A percentile compares a stretch with the other conserved stretches of the same genome.
These are phyloP conservation scores for Garra rufa DNA, from an alignment of 2,113 vertebrate species.

Conservation along the genomic window DNA sequence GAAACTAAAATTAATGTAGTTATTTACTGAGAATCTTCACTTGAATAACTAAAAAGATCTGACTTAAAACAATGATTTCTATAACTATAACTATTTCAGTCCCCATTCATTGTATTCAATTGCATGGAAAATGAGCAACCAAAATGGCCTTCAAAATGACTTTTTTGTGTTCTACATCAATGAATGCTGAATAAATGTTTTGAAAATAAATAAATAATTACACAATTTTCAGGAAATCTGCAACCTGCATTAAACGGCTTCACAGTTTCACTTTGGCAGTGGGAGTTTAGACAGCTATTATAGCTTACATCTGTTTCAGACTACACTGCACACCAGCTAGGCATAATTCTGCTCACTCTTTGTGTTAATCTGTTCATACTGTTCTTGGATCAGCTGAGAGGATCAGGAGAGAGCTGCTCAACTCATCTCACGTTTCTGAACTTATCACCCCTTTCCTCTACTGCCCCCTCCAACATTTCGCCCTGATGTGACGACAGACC, in stretches of 20 bases:
- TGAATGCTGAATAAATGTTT: not conserved
- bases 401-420: not conserved
- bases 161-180: not conserved
- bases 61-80: not conserved
- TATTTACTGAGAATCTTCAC: not conserved
- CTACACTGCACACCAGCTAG: slow-evolving; percentile 63
- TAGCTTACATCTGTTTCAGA: slow-evolving; percentile 62
- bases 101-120: not conserved
- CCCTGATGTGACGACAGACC: slow-evolving; percentile 64
- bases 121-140: not conserved
- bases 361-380: slow-evolving; percentile 64
- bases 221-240: not conserved
- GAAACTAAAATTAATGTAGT: not conserved
- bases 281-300: not conserved
- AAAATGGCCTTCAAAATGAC: not conserved
- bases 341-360: slow-evolving; percentile 70
- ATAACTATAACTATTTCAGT: no score
- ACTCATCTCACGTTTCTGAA: slow-evolving; percentile 33
- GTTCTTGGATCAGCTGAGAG: slow-evolving; percentile 54
- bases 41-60: not conserved
- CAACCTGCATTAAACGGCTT: no score
- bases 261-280: not conserved
- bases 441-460: slow-evolving; percentile 59
- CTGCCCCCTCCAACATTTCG: slow-evolving; percentile 60
- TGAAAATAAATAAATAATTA: not conserved